phyloP scores from a whole-genome alignment of 2,888 invertebrate genomes.

The Epistrophella euchroma region DNA sequence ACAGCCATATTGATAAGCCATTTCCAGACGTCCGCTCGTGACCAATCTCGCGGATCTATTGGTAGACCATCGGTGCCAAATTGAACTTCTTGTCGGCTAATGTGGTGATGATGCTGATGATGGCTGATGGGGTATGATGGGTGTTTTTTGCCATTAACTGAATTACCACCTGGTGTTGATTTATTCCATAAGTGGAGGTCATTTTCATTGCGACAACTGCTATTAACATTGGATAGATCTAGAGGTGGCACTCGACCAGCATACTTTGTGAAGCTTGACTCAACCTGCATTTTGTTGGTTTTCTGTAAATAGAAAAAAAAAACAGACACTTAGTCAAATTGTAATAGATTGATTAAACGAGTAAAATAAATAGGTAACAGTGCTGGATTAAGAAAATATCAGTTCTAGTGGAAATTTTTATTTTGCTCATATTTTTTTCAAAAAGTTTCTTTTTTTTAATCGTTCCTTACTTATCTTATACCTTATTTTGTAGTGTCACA shows the following conservation, averaged over 20 bases:
- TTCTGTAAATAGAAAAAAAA: conserved; percentile 52
- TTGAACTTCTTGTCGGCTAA: conserved; percentile 72
- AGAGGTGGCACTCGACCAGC: conserved; percentile 83
- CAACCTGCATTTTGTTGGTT: conserved; percentile 81
- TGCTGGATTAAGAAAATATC: background rate
- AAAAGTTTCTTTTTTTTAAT: too few species aligned
- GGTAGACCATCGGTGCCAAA: conserved; percentile 82
- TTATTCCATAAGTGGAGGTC: conserved; percentile 78
- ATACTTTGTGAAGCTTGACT: conserved; percentile 82
- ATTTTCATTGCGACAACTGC: conserved; percentile 78
- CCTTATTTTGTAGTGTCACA: too few species aligned
- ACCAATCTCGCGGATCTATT: conserved; percentile 90
- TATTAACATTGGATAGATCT: conserved; percentile 82
- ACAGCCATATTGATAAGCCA: conserved; percentile 87
- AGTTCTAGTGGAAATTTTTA: too few species aligned
- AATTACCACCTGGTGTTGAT: conserved; percentile 63
- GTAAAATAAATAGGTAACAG: background rate
- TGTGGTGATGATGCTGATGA: conserved; percentile 69
- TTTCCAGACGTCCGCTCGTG: conserved; percentile 87
- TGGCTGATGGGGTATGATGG: conserved; percentile 53
- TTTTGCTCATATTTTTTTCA: too few species aligned
- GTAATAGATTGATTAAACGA: background rate
- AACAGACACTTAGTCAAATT: conserved; percentile 13
- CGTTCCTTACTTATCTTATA: too few species aligned
- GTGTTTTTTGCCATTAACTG: conserved; percentile 60